Evolutionary conservation across 2,797 vertebrate genomes (phyloP), one percentile per base, ranked within the genome.

Genomic region (Lepus townsendii): DNA sequence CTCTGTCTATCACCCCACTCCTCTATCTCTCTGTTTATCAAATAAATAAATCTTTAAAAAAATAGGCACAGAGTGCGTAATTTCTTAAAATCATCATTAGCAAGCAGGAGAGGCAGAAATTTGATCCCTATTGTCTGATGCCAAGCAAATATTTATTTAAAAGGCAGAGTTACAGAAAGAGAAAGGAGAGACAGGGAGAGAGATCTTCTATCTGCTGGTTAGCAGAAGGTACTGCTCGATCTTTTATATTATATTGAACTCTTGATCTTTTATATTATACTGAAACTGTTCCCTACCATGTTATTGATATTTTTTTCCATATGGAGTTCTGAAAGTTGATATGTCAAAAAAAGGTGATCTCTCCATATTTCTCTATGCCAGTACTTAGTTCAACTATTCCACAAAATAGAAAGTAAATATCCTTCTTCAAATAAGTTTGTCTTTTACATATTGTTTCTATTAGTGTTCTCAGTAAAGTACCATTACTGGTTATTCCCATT

Each of bases 321-420:
- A 27, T 52, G 3, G 24, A 68, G 7, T 83, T 88, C 63, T 78
- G 57, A 82, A 83, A 13, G 4, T 47, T 32, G 86, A 10, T 63
- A 32, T n/a, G 26, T 92, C 63, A 47, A 26, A 92, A 79, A 92
- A 24, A 35, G 38, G 50, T 16, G 11, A 30, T 32, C 1, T 54
- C 80, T 91, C 95, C 5, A 66, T 92, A 86, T 76, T 90, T 79
- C 60, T 69, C 32, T 79, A 26, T 75, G 50, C 57, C 47, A 85
- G 83, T 88, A 93, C 82, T 96, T 27, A 38, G 16, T 63, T 93
- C 32, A 90, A 75, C 32, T 83, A 66, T 79, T 92, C 93, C 85
- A 11, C 22, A 90, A 88, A 89, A 62, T 80, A 26, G 8, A 89
- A 90, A 91, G 12, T 47, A 88, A 68, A n/a, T 85, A 62, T 42